phyloP scores from a whole-genome alignment of 2,113 vertebrate genomes.

The Psilopsiagon aymara region DNA sequence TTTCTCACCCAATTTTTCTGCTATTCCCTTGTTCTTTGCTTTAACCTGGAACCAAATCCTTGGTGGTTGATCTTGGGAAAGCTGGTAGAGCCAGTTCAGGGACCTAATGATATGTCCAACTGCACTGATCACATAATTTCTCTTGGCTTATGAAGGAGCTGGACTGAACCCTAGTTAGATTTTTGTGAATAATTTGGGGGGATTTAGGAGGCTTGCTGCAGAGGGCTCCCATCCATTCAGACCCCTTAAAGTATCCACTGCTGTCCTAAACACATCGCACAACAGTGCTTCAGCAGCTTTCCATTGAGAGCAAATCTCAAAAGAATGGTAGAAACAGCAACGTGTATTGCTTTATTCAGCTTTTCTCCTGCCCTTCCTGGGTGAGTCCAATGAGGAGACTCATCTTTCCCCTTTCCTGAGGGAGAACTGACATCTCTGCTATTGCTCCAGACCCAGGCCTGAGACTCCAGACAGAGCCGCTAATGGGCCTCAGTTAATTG shows the following conservation, averaged over 20 bases:
- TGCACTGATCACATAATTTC: neutral
- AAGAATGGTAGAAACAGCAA: neutral
- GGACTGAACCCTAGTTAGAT: neutral
- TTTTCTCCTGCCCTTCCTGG: neutral
- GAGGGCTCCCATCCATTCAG: neutral
- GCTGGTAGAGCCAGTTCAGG: neutral
- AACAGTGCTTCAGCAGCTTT: neutral
- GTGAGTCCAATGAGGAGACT: neutral
- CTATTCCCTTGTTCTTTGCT: neutral
- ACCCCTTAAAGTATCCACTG: neutral
- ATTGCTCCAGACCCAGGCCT: neutral
- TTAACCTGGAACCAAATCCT: neutral
- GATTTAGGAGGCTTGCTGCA: neutral
- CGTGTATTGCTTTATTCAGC: neutral
- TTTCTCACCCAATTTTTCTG: neutral
- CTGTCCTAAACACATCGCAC: neutral
- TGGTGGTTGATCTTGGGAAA: neutral
- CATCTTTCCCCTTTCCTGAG: rapidly evolving
- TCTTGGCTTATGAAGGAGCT: neutral
- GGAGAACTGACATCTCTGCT: neutral
- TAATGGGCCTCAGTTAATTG: slow-evolving; percentile 9
- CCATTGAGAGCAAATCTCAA: neutral
- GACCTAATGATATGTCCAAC: neutral
- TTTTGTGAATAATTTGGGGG: neutral
- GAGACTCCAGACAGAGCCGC: neutral